These are phyloP conservation scores for Manis crassicaudata DNA, from an alignment of 2,797 vertebrate species.

Conservation along the genomic window DNA sequence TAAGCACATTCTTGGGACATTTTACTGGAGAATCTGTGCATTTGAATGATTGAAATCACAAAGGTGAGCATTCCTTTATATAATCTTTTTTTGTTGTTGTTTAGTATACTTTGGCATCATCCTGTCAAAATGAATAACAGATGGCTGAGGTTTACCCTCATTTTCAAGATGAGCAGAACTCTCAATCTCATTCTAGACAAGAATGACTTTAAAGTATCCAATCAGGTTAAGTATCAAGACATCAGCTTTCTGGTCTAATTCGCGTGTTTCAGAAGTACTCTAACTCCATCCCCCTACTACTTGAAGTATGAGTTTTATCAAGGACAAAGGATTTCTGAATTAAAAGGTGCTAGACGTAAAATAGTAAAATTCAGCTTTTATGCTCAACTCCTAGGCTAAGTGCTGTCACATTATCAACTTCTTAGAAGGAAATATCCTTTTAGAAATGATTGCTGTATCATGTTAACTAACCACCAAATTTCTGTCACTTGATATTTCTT, in stretches of 20 bases:
- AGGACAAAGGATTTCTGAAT: not conserved
- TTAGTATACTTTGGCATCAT: not conserved
- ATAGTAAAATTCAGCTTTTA: not conserved
- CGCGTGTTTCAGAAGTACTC: not conserved
- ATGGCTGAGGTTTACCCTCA: not conserved
- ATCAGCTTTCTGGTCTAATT: not conserved
- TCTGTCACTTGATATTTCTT: not conserved
- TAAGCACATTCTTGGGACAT: not conserved
- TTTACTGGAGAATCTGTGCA: not conserved
- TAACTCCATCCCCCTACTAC: not conserved
- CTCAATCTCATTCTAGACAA: not conserved
- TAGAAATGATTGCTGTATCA: not conserved
- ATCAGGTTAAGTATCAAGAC: not conserved
- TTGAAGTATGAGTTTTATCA: not conserved
- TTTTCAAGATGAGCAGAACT: not conserved
- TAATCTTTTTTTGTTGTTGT: not conserved
- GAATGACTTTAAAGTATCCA: not conserved
- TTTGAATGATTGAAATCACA: not conserved
- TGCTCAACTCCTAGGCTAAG: conserved; percentile 14
- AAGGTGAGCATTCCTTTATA: not conserved
- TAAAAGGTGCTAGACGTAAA: not conserved
- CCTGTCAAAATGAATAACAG: not conserved
- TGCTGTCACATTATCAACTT: not conserved
- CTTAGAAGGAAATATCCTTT: not conserved
- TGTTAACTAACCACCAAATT: not conserved